phyloP scores from a whole-genome alignment of 2,113 vertebrate species.

The Hypanus sabinus region DNA sequence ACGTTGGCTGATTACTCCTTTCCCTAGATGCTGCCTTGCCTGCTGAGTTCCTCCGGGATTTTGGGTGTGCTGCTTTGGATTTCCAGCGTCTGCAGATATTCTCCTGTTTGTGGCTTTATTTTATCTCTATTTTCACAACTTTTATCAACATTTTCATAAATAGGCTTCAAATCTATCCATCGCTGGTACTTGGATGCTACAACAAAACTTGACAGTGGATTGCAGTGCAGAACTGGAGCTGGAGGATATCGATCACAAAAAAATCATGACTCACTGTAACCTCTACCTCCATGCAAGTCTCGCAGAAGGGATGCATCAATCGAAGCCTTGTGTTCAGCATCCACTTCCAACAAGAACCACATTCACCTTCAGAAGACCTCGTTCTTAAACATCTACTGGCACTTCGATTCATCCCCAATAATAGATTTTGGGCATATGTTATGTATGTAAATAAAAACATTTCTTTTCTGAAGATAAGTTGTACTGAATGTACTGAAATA shows the following conservation, averaged over 20 bases:
- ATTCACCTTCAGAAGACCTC: neutral
- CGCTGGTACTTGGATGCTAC: neutral
- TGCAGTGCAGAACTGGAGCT: no score
- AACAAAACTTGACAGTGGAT: neutral
- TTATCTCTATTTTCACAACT: neutral
- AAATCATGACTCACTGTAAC: no score
- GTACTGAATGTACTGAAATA: neutral
- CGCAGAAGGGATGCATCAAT: neutral
- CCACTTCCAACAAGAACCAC: neutral
- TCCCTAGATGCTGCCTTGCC: no score
- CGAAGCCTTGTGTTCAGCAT: neutral
- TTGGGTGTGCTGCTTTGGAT: no score
- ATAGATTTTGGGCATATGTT: neutral
- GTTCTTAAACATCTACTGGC: neutral
- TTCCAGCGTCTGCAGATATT: no score
- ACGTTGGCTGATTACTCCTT: no score
- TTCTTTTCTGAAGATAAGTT: neutral
- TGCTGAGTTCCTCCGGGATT: no score
- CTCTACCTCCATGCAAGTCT: neutral
- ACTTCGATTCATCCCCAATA: neutral
- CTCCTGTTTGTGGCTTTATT: neutral
- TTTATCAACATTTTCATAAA: neutral
- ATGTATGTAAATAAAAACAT: neutral
- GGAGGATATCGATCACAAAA: no score
- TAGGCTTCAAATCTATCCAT: neutral